Percentiles rank a stretch among this genome's conserved stretches.
Conservation (phyloP, 2,113 vertebrate genomes). For the Seriola dumerili region DNA sequence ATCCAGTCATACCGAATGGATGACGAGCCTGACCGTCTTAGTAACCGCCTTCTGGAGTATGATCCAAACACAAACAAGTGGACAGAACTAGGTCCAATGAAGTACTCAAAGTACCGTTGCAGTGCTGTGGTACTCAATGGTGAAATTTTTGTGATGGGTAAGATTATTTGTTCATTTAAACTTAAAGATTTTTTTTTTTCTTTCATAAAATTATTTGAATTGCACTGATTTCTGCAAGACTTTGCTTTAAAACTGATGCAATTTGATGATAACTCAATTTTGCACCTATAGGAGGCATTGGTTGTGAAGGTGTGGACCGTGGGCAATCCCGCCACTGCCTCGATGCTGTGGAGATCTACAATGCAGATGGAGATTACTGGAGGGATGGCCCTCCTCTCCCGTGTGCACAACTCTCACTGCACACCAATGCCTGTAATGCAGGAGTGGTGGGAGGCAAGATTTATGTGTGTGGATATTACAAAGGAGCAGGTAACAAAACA, state of each 20-base stretch:
- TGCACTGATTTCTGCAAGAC: not conserved
- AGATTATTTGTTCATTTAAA: slow-evolving; percentile 57
- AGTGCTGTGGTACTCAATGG: slow-evolving; percentile 88
- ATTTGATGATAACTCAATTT: slow-evolving; percentile 19
- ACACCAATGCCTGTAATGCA: slow-evolving; percentile 88
- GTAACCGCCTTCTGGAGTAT: slow-evolving; percentile 92
- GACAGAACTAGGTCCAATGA: slow-evolving; percentile 90
- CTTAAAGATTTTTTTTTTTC: not conserved
- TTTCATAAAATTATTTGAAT: not conserved
- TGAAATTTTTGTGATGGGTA: slow-evolving; percentile 96
- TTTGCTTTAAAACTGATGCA: not conserved
- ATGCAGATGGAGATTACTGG: slow-evolving; percentile 93
- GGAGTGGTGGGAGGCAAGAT: slow-evolving; percentile 93
- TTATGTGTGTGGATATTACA: slow-evolving; percentile 96
- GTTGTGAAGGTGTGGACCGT: slow-evolving; percentile 90
- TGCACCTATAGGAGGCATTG: slow-evolving; percentile 91
- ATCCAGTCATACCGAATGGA: slow-evolving; percentile 90
- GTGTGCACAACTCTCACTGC: slow-evolving; percentile 89
- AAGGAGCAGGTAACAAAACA: slow-evolving; percentile 89
- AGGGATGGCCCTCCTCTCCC: slow-evolving; percentile 91
- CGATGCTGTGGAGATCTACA: slow-evolving; percentile 94
- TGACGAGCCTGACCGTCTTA: slow-evolving; percentile 96
- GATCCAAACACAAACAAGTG: slow-evolving; percentile 92
- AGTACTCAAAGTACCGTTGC: slow-evolving; percentile 95
- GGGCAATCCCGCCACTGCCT: slow-evolving; percentile 96